Evolutionary conservation across 2,888 invertebrate species (phyloP), one percentile per base, ranked within the genome.

Genomic region (Ochlodes sylvanus): DNA sequence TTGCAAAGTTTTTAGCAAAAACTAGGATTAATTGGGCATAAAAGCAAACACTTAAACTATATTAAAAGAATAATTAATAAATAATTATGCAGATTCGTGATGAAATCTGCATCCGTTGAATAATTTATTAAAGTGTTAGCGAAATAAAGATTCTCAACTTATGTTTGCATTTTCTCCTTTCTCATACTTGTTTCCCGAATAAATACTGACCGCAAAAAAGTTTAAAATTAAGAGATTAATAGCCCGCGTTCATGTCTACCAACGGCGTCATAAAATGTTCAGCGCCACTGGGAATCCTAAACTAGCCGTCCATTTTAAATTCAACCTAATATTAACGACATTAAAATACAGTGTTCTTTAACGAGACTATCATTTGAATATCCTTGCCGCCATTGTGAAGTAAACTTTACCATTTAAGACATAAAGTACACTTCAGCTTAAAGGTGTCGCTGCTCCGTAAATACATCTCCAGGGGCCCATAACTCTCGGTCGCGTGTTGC

Each of bases 401-500:
- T 75, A 44, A 69, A 75, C 78, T 73, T 54, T 79, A 71, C 44
- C 1, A 0, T 0, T 0, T 10, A 7, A 0, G 4, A 15, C 15
- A 14, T 47, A 7, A 7, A 44, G 7, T 62, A 55, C 63, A 74
- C 74, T 41, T 62, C n/a, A 19, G 7, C 3, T 41, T 55, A 21
- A 21, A 5, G 4, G n/a, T 2, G 7, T 9, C 4, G 10, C 32
- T 1, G 34, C 55, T 60, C 15, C 54, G 54, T 76, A 78, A 81
- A 77, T 75, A 77, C 85, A 87, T 89, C 91, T 90, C 90, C 81
- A 83, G 89, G 80, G 89, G 78, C 76, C 76, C 85, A 85, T 89
- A 90, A 90, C 81, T 91, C 83, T 76, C 69, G 83, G 82, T 91
- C 83, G 92, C 92, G 90, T 91, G 91, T 81, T 81, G 80, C 78